These are phyloP conservation scores for Tenrec ecaudatus DNA, from an alignment of 2,113 vertebrate species.

Conservation along the genomic window DNA sequence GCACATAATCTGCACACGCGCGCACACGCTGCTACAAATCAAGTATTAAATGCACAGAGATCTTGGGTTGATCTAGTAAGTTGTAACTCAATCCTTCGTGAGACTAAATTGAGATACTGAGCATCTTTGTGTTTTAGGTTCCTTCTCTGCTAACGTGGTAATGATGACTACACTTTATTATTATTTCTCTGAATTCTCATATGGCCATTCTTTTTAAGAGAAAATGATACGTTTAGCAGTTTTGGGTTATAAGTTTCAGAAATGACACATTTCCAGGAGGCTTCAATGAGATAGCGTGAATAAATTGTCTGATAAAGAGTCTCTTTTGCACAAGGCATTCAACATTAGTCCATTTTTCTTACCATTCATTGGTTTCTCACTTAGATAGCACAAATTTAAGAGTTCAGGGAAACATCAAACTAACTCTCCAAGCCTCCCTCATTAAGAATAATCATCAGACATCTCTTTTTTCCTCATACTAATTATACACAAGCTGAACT, in stretches of 20 bases:
- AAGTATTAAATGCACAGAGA: too few species aligned
- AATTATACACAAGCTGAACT: neutral
- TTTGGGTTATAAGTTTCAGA: neutral
- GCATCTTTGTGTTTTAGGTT: neutral
- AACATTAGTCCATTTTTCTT: neutral
- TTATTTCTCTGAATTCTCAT: too few species aligned
- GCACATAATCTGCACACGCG: too few species aligned
- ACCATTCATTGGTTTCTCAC: neutral
- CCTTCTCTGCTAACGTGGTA: neutral
- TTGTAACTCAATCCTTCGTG: neutral
- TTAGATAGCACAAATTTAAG: neutral
- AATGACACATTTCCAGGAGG: neutral
- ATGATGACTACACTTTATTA: too few species aligned
- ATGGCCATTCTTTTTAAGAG: too few species aligned
- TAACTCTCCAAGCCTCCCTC: neutral
- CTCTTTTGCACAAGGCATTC: rapidly evolving
- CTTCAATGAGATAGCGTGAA: neutral
- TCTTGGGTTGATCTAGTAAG: neutral
- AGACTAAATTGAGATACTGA: neutral
- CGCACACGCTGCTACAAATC: neutral
- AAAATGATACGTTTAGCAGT: too few species aligned
- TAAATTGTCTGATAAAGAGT: neutral
- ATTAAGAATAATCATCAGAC: neutral
- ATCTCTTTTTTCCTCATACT: neutral
- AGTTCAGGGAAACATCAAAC: neutral